These are phyloP conservation scores for Drosophila lacteicornis DNA, from an alignment of 1,140 invertebrate species.

Conservation along the genomic window DNA sequence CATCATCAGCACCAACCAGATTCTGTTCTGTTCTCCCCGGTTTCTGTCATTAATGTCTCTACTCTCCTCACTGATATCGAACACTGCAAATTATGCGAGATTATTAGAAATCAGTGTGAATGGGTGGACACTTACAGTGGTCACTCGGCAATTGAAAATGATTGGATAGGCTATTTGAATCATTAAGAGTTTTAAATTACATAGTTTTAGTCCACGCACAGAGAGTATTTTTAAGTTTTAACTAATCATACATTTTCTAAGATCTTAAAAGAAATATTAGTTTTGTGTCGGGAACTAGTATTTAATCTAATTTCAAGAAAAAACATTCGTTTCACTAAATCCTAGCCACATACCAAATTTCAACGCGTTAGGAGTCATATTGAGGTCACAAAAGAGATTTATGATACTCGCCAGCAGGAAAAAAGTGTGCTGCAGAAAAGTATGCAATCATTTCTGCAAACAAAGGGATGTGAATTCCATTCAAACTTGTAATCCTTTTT, in stretches of 20 bases:
- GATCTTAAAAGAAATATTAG: background rate
- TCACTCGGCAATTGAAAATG: conserved; percentile 6
- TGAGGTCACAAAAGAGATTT: background rate
- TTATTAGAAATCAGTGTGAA: conserved; percentile 42
- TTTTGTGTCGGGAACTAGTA: background rate
- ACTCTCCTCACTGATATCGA: conserved; percentile 8
- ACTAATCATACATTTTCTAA: background rate
- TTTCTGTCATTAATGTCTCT: conserved; percentile 32
- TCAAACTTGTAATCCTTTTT: background rate
- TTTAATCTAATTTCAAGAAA: background rate
- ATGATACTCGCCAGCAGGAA: background rate
- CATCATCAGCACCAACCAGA: conserved; percentile 26
- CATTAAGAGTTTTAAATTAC: background rate
- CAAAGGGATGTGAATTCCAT: background rate
- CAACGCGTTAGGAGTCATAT: background rate
- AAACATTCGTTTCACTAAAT: background rate
- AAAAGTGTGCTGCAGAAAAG: background rate
- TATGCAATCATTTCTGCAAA: background rate
- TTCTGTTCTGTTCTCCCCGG: conserved; percentile 11
- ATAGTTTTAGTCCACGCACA: background rate
- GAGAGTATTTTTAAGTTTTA: background rate
- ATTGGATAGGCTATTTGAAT: background rate
- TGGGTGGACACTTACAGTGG: conserved; percentile 12
- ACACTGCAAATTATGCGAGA: conserved; percentile 30
- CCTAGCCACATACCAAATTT: background rate